phyloP scores from a whole-genome alignment of 1,140 invertebrate species.

The Trichoplusia ni region DNA sequence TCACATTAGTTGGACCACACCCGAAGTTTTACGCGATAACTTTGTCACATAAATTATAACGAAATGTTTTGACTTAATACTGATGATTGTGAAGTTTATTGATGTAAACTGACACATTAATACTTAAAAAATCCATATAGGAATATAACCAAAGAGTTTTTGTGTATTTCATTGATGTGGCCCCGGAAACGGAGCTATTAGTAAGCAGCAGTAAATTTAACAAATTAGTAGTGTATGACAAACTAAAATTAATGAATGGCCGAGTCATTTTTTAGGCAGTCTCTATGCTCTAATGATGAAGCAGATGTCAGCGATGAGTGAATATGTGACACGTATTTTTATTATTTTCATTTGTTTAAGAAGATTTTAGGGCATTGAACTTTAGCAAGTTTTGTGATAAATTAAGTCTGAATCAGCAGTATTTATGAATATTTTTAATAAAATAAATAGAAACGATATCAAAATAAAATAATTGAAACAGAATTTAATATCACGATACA shows the following conservation, averaged over 20 bases:
- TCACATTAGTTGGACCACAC: constrained; percentile 47
- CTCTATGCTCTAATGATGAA: constrained; percentile 60
- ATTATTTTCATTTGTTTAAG: constrained; percentile 48
- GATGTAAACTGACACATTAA: constrained; percentile 73
- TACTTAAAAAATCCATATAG: constrained; percentile 47
- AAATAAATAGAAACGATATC: not conserved
- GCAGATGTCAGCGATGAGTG: constrained; percentile 61
- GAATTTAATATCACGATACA: too few relatives aligned
- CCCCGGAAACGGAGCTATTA: constrained; percentile 72
- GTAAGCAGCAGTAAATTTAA: constrained; percentile 67
- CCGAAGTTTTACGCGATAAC: constrained; percentile 17
- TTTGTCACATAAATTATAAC: constrained; percentile 45
- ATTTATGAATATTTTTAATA: not conserved
- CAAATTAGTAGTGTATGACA: constrained; percentile 76
- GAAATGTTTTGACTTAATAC: constrained; percentile 58
- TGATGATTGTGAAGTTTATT: constrained; percentile 61
- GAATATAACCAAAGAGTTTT: constrained; percentile 54
- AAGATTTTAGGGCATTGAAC: constrained; percentile 42
- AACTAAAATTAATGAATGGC: constrained; percentile 73
- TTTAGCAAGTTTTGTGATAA: constrained; percentile 4
- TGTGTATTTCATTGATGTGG: constrained; percentile 67
- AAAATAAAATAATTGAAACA: too few relatives aligned
- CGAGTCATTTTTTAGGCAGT: constrained; percentile 54
- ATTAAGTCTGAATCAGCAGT: not conserved
- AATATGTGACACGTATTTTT: constrained; percentile 49